Evolutionary conservation across 2,888 invertebrate species (phyloP).

Genomic region (Buathra laborator): DNA sequence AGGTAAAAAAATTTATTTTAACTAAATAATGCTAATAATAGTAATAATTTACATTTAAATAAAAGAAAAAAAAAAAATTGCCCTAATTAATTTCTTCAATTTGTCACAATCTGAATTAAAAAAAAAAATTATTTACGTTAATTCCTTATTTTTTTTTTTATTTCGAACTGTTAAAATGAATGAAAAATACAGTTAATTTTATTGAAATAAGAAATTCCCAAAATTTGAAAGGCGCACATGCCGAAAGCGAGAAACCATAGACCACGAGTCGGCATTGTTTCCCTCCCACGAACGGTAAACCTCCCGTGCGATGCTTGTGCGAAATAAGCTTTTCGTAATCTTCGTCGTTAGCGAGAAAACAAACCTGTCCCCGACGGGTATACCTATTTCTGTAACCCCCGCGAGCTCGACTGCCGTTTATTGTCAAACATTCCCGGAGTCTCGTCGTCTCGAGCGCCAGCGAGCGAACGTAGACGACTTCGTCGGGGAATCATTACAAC

Average conservation of each 20-base stretch:
- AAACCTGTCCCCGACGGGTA: neutral
- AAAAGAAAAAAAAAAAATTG: too few species aligned
- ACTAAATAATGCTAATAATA: too few species aligned
- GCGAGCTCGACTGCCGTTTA: constrained; percentile 11
- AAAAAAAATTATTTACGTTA: too few species aligned
- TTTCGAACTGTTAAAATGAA: neutral
- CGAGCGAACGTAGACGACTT: constrained; percentile 2
- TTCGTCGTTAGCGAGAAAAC: neutral
- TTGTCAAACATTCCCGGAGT: constrained; percentile 41
- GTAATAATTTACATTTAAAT: too few species aligned
- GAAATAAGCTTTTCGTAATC: neutral
- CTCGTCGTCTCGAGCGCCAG: constrained; percentile 2
- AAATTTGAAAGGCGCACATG: neutral
- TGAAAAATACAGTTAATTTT: neutral
- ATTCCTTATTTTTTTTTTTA: too few species aligned
- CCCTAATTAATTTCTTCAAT: too few species aligned
- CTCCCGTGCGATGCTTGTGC: neutral
- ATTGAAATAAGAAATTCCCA: neutral
- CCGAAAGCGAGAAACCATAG: neutral
- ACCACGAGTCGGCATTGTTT: neutral
- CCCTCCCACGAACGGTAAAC: neutral
- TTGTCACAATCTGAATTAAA: too few species aligned
- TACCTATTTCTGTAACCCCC: constrained; percentile 13
- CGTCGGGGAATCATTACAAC: constrained; percentile 29
- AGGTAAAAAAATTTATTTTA: constrained; percentile 87